Evolutionary conservation across 2,797 vertebrate species (phyloP).

Genomic region (Melopsittacus undulatus): DNA sequence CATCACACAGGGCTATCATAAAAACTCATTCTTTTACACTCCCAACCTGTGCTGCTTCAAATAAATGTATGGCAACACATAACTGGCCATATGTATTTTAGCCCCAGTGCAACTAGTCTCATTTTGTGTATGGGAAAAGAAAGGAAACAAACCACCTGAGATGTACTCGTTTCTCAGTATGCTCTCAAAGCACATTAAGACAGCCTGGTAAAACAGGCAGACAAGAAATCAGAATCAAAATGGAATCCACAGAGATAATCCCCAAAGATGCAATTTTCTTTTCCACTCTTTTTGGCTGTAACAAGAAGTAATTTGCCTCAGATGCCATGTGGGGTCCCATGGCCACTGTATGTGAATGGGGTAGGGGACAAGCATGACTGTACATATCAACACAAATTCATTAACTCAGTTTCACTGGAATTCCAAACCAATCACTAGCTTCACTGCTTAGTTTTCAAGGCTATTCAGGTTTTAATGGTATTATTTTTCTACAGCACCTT

Average conservation of each 20-base stretch:
- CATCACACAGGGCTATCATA: not conserved
- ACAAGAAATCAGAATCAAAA: not conserved
- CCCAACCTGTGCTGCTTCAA: not conserved
- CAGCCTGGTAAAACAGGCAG: not conserved
- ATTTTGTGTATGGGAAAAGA: not conserved
- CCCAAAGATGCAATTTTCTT: not conserved
- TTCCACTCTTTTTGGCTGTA: not conserved
- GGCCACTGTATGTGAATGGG: not conserved
- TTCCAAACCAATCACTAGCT: slow-evolving; percentile 26
- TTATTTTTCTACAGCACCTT: not conserved
- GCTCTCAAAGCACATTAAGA: not conserved
- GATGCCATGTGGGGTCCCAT: not conserved
- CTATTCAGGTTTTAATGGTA: slow-evolving; percentile 21
- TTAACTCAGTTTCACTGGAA: slow-evolving; percentile 25
- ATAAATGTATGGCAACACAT: not conserved
- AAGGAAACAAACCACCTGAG: not conserved
- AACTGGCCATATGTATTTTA: fast-evolving
- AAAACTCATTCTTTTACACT: not conserved
- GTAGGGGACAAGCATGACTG: slow-evolving; percentile 7
- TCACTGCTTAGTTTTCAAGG: not conserved
- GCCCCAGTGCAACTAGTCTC: not conserved
- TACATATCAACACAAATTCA: slow-evolving; percentile 32
- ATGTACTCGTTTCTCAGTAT: not conserved
- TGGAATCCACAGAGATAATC: not conserved
- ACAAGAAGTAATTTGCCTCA: slow-evolving; percentile 29